Evolutionary conservation across 2,113 vertebrate genomes (phyloP), one percentile per base, ranked within the genome.

Genomic region (Chaenocephalus aceratus): DNA sequence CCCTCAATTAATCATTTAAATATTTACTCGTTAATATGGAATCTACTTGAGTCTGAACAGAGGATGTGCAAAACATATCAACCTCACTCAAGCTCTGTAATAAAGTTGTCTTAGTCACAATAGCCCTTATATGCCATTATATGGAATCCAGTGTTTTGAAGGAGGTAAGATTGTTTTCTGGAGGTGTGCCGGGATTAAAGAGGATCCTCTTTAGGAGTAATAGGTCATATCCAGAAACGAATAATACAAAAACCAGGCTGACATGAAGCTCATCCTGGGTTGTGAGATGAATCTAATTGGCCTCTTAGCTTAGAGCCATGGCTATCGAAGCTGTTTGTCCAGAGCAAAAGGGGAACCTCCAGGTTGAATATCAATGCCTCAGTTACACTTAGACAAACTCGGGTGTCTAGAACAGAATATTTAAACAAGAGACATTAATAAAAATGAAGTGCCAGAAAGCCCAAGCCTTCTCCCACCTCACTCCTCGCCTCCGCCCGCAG

Each of bases 401-500:
- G 52, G 58, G 64, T 41, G n/a, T 70, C 18, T 44, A 5, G 26
- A 1, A 34, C 10, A 64, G 5, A n/a, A 9, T 16, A 21, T 64
- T 61, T 18, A 44, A 61, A 67, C 6, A 65, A 58, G 26, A 77
- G 53, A 75, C 51, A 13, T 48, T 36, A 41, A 36, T 21, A 26
- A 46, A 46, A 60, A 36, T 70, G 52, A 65, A 65, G 53, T 84
- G 58, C 59, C 64, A 60, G 59, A 72, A 85, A 82, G 81, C 74
- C 79, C 44, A 13, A 75, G 21, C 41, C 59, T 74, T 77, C 14
- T 61, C 72, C 86, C 69, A 73, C 73, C 80, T 87, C 82, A 88
- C 84, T 86, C 63, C 87, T 89, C 77, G 86, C 92, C 88, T 90
- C 86, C 88, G 13, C 83, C 65, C 77, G 76, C 89, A 94, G 92